Base-by-base conservation (phyloP, 37 sponge, comb jelly and placozoan species). In the Chondrosia reniformis region DNA sequence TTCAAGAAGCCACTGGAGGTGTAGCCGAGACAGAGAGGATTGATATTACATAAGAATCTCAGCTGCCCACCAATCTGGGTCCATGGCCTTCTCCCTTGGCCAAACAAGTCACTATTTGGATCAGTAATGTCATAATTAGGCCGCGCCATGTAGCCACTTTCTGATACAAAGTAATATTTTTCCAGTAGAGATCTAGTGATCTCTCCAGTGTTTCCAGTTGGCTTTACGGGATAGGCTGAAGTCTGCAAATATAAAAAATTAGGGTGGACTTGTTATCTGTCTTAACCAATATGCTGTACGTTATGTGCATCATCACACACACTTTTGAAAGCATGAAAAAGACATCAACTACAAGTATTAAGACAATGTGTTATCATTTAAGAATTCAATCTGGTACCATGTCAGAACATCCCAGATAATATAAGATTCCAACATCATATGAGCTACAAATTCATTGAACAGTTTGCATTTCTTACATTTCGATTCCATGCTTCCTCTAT, bases 21-120 rank as follows among this genome's bases (percentile, higher is more conserved):
- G 76, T 63, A 83, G 1, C 84, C 84, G 33, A 71, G 52, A 58
- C 84, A 83, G 3, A 42, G 12, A 39, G 76, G 55, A 55, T 83
- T 76, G 54, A 36, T 1, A 52, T 83, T 63, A 33, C 84, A 83
- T 27, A 83, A 54, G 31, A 76, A 63, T 10, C 62, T 15, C 77
- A 83, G 32, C 65, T 83, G 84, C 19, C 44, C 76, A 10, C 2
- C 17, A 33, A 76, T 46, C 33, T 63, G 45, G 10, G 80, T 66
- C 66, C 46, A 63, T 31, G 67, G 52, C 45, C 30, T 34, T 7
- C 65, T 25, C 25, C 43, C 59, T 4, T 49, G 13, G n/a, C 77
- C 77, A 54, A 52, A 77, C 7, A 77, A 62, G 40, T 58, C 61
- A 3, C 17, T 9, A 22, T 12, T 28, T 17, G 15, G 24, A 33